Conservation (phyloP, 1,140 invertebrate genomes). For the Drosophila grimshawi region DNA sequence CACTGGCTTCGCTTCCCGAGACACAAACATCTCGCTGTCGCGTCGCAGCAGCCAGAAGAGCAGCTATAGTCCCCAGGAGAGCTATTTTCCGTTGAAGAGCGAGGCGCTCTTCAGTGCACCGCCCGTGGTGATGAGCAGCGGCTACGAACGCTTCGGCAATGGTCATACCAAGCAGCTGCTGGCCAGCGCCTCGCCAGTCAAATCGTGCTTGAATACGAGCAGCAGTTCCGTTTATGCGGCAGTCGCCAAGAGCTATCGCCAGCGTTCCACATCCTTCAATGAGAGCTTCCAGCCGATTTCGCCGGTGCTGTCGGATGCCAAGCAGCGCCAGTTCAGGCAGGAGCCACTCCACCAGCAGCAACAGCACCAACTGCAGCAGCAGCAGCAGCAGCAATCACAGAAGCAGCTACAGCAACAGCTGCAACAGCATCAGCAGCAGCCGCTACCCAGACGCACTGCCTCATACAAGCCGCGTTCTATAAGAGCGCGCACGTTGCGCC, state of each 20-base stretch:
- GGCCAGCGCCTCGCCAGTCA: constrained; percentile 74
- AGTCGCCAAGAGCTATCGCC: constrained; percentile 61
- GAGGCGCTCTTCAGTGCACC: constrained; percentile 62
- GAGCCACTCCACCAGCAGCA: constrained; percentile 22
- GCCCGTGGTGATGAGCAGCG: constrained; percentile 58
- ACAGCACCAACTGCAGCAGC: background rate
- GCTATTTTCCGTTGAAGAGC: constrained; percentile 74
- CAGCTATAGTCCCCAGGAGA: constrained; percentile 83
- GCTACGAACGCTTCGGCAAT: constrained; percentile 66
- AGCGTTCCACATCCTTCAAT: constrained; percentile 83
- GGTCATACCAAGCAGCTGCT: constrained; percentile 67
- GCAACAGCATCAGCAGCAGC: constrained; percentile 11
- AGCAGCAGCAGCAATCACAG: background rate
- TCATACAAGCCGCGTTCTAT: constrained; percentile 84
- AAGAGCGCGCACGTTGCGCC: constrained; percentile 85
- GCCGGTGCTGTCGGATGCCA: constrained; percentile 64
- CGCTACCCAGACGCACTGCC: constrained; percentile 56
- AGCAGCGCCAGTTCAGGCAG: constrained; percentile 45
- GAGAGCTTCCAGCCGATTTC: constrained; percentile 83
- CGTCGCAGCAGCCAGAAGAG: constrained; percentile 83
- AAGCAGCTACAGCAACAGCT: constrained; percentile 20
- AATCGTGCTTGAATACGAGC: constrained; percentile 64
- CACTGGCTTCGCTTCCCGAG: constrained; percentile 81
- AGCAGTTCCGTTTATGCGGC: constrained; percentile 64
- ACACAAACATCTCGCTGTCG: constrained; percentile 81